A percentile compares a stretch with the other conserved stretches of the same genome.
Evolutionary conservation across 2,888 invertebrate species (phyloP).

Genomic region (Cephus nigrinus): DNA sequence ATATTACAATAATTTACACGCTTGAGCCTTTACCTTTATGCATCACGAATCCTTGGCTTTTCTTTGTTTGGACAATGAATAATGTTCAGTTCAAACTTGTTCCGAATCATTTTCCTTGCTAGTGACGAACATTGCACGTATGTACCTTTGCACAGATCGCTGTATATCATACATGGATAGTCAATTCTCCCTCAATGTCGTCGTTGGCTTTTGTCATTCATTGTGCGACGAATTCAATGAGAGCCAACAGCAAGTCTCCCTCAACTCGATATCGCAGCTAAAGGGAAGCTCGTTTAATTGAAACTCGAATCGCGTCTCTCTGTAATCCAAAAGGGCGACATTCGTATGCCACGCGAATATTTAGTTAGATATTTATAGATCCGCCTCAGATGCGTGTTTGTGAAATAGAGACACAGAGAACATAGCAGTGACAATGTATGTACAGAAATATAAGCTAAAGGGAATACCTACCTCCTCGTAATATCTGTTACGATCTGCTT

Average conservation of each 20-base stretch:
- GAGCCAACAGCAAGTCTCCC: neutral
- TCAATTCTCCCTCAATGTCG: neutral
- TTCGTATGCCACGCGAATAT: neutral
- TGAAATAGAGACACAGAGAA: neutral
- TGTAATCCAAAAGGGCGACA: neutral
- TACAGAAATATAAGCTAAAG: neutral
- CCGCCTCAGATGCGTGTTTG: neutral
- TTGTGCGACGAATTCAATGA: neutral
- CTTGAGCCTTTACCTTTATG: neutral
- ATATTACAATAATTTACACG: neutral
- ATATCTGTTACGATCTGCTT: neutral
- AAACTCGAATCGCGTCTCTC: neutral
- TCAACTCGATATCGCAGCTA: neutral
- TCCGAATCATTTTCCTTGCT: neutral
- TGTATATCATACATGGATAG: conserved; percentile 1
- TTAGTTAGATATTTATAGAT: neutral
- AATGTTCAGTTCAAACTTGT: neutral
- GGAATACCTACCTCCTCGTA: neutral
- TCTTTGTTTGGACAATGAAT: neutral
- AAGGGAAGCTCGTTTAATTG: neutral
- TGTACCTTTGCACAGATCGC: neutral
- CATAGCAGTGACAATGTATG: neutral
- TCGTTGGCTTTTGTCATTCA: conserved; percentile 2
- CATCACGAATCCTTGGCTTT: neutral
- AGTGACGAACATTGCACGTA: neutral